phyloP scores from a whole-genome alignment of 2,113 vertebrate genomes.

The Rhinichthys klamathensis region DNA sequence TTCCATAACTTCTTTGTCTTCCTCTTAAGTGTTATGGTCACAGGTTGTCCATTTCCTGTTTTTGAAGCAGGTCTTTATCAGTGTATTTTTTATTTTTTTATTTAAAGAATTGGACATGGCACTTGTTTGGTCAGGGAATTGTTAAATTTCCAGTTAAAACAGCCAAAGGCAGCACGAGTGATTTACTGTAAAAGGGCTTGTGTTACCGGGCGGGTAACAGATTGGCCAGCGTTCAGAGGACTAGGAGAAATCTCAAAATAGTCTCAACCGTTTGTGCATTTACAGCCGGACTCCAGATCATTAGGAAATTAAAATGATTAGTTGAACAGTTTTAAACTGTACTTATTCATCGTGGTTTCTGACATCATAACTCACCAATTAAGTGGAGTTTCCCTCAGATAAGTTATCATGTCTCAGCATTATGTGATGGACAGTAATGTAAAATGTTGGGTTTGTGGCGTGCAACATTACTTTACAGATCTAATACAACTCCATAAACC shows the following conservation, averaged over 20 bases:
- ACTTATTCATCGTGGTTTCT: not conserved
- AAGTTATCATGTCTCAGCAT: too few species aligned
- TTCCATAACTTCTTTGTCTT: not conserved
- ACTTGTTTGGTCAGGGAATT: not conserved
- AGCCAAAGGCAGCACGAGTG: not conserved
- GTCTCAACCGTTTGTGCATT: not conserved
- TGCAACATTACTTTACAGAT: not conserved
- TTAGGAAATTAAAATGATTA: not conserved
- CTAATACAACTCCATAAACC: not conserved
- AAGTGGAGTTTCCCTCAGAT: not conserved
- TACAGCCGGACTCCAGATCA: not conserved
- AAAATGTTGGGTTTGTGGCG: not conserved
- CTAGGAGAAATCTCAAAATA: not conserved
- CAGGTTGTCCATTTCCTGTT: not conserved
- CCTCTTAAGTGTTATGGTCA: not conserved
- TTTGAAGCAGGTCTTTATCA: not conserved
- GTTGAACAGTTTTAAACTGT: not conserved
- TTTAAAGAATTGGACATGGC: not conserved
- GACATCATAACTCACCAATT: not conserved
- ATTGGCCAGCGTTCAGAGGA: not conserved
- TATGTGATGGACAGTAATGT: not conserved
- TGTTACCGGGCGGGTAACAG: constrained; percentile 1
- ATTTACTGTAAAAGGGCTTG: constrained; percentile 13
- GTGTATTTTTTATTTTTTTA: not conserved
- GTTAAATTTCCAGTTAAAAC: not conserved